These are phyloP conservation scores for Plagiodera versicolora DNA, from an alignment of 2,888 invertebrate species.

Conservation along the genomic window DNA sequence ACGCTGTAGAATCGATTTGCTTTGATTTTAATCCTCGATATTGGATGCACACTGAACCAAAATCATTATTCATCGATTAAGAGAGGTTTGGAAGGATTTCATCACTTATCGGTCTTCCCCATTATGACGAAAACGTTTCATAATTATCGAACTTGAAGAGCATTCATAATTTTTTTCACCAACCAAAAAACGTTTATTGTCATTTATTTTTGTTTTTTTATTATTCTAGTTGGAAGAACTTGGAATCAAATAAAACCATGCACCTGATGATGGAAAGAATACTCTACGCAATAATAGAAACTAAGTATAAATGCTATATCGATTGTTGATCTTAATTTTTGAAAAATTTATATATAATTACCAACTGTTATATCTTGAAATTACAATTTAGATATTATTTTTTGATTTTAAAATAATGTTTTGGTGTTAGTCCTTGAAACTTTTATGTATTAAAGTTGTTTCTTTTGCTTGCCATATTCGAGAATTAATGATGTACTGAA, in stretches of 20 bases:
- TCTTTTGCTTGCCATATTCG: neutral
- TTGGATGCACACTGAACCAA: too few relatives aligned
- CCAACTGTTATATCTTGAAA: neutral
- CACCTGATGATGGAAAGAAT: neutral
- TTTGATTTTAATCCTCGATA: too few relatives aligned
- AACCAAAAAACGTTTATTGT: too few relatives aligned
- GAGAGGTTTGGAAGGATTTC: too few relatives aligned
- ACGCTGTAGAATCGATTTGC: too few relatives aligned
- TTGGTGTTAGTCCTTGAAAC: neutral
- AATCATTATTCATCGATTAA: too few relatives aligned
- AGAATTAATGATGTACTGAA: neutral
- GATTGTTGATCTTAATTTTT: conserved; percentile 5
- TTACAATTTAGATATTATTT: conserved; percentile 15
- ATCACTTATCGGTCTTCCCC: too few relatives aligned
- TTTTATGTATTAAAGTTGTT: neutral
- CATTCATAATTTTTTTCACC: too few relatives aligned
- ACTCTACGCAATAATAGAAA: neutral
- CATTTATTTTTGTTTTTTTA: conserved; percentile 1
- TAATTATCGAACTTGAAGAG: too few relatives aligned
- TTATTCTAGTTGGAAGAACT: conserved; percentile 28
- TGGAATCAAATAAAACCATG: conserved; percentile 16
- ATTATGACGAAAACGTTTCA: too few relatives aligned
- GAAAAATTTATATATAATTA: neutral
- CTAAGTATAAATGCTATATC: neutral
- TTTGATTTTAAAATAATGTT: conserved; percentile 15